Conservation (phyloP, 2,113 vertebrate species). For the Bujurquina vittata region DNA sequence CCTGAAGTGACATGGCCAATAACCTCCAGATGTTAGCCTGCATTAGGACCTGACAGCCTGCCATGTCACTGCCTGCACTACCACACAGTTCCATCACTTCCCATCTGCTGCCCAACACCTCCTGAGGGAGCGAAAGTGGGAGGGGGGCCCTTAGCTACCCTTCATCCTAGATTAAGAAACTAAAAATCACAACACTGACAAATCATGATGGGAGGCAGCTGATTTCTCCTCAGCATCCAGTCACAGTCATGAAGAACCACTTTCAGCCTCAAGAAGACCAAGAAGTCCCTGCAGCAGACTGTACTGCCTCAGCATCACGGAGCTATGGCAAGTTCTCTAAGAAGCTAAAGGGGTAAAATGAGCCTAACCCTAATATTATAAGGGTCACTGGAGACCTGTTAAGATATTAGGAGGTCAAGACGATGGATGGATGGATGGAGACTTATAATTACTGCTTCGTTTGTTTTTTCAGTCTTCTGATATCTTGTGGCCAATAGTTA, state of each 20-base stretch:
- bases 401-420: neutral
- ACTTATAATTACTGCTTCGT: neutral
- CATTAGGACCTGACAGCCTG: constrained; percentile 79
- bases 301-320: neutral
- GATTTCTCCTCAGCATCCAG: neutral
- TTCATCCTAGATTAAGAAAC: constrained; percentile 24
- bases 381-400: neutral
- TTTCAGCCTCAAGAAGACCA: neutral
- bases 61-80: constrained; percentile 76
- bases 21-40: constrained; percentile 81
- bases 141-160: constrained; percentile 5
- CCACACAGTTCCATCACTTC: constrained; percentile 74
- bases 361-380: neutral
- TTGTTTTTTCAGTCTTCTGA: neutral
- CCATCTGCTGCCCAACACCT: constrained; percentile 77
- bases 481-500: neutral
- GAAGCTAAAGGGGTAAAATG: neutral
- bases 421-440: neutral
- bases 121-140: constrained; percentile 36
- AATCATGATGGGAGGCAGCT: neutral
- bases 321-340: neutral
- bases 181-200: constrained; percentile 14
- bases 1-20: constrained; percentile 60
- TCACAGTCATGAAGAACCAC: neutral
- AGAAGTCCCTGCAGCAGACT: neutral